Evolutionary conservation across 2,888 invertebrate genomes (phyloP).

Genomic region (Drosophila formosana): DNA sequence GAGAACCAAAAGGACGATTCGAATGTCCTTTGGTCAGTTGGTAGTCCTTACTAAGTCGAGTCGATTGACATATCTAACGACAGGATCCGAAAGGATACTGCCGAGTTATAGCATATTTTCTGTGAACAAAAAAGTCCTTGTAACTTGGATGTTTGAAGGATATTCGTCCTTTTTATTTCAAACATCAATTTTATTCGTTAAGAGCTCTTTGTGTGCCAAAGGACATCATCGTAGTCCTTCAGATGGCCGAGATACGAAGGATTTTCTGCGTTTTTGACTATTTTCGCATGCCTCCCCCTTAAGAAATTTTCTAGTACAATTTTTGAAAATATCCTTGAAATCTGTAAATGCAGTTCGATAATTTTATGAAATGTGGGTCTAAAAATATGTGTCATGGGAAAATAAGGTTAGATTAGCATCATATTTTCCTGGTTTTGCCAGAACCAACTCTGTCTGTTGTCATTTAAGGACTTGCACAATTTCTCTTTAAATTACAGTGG

Average conservation of each 20-base stretch:
- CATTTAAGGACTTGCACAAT: too few species aligned
- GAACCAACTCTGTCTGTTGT: too few species aligned
- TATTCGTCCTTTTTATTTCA: background rate
- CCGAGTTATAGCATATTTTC: background rate
- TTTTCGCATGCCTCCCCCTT: slow-evolving; percentile 1
- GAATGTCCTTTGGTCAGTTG: background rate
- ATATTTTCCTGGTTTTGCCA: too few species aligned
- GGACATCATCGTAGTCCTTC: background rate
- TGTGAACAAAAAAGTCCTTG: background rate
- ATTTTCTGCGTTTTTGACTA: background rate
- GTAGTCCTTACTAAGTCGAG: background rate
- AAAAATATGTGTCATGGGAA: background rate
- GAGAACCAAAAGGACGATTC: background rate
- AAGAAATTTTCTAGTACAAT: background rate
- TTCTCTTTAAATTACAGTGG: background rate
- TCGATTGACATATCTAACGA: background rate
- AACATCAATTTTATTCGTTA: background rate
- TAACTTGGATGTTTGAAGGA: background rate
- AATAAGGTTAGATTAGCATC: too few species aligned
- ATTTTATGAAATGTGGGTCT: background rate
- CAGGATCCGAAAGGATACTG: background rate
- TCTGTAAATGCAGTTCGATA: background rate
- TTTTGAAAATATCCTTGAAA: background rate
- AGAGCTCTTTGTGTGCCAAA: background rate
- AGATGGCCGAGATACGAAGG: background rate